Base-by-base conservation (phyloP, 2,888 invertebrate genomes). In the Zaprionus lineosus region DNA sequence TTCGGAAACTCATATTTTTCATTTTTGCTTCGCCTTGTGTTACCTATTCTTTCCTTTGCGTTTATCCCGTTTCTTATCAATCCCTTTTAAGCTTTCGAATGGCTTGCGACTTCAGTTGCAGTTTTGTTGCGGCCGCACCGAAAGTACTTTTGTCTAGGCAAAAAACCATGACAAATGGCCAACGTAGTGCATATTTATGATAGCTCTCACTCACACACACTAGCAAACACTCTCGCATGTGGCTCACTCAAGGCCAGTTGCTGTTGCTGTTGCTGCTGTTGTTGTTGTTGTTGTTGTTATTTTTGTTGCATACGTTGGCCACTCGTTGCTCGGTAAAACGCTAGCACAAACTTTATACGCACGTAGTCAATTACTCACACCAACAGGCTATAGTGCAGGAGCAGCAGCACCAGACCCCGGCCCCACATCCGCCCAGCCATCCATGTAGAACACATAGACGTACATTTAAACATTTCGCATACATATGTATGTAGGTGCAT, bases 291-390 rank as follows among this genome's bases (percentile, higher is more conserved):
- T 33, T 37, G 36, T 18, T 33, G 21, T 9, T 50, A 39, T 8
- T 47, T 28, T 31, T 43, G 71, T 19, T 65, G 68, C 50, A 55
- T 37, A 53, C 41, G 53, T 28, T 55, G 72, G 39, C 52, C 77
- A 68, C 59, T 71, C 51, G 57, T 24, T 56, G 40, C 55, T 68
- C 61, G 51, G 61, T 72, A 72, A 78, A 81, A 81, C 81, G 70
- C 82, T 78, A 84, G 43, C 70, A 73, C 70, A 84, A 84, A 84
- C 63, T 81, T 81, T 81, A 84, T 84, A 77, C 81, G 82, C 81
- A 84, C 81, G 81, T 81, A 81, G 81, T 81, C 81, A 81, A 81
- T 81, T 81, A 81, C 81, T 81, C 84, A 81, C 64, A 75, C 84
- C 81, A 70, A 28, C 56, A 48, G 33, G 33, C 41, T 24, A 36